Base-by-base conservation (phyloP, 2,888 invertebrate genomes). In the Creontiades dilutus region DNA sequence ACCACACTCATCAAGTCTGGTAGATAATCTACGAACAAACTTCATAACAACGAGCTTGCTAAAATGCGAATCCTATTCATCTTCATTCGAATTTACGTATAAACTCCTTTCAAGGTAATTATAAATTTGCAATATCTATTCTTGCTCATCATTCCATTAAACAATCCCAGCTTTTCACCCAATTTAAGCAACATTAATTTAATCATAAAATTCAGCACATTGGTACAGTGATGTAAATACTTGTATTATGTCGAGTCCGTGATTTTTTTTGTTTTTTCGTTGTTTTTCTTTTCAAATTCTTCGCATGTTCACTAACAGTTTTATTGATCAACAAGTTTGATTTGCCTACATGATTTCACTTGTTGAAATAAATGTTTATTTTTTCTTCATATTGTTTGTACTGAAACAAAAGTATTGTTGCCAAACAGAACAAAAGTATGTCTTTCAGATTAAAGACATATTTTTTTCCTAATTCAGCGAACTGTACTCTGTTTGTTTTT, bases 151-250 rank as follows among this genome's bases (percentile, higher is more conserved):
- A 2, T 37, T 37, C 37, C 37, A 52, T 52, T 52, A 3, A 52
- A 3, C 1, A 16, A 52, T 52, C 37, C 2, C 37, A 37, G 37
- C 37, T 37, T 37, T 7, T 37, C 7, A 16, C 11, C 11, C 52
- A 52, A 52, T 61, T 61, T 61, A 1, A 9, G 14, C 61, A 61
- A 4, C 9, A 61, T 61, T 61, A n/a, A 9, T 11, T 16, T n/a
- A 81, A 57, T 84, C 85, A 85, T 85, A 88, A 88, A 88, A 88
- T 78, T 76, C 88, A 78, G 88, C 88, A 88, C 80, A 78, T 68
- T 68, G 1, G 27, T 47, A 52, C 14, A 14, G 82, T 52, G 19
- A 28, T 61, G 85, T 85, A 85, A 23, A 85, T 85, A 85, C 46
- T 80, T 90, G 91, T 91, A 68, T 87, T 37, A 87, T 61, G 47